Evolutionary conservation across 2,797 vertebrate genomes (phyloP), one percentile per base, ranked within the genome.

Genomic region (Melanotaenia boesemani): DNA sequence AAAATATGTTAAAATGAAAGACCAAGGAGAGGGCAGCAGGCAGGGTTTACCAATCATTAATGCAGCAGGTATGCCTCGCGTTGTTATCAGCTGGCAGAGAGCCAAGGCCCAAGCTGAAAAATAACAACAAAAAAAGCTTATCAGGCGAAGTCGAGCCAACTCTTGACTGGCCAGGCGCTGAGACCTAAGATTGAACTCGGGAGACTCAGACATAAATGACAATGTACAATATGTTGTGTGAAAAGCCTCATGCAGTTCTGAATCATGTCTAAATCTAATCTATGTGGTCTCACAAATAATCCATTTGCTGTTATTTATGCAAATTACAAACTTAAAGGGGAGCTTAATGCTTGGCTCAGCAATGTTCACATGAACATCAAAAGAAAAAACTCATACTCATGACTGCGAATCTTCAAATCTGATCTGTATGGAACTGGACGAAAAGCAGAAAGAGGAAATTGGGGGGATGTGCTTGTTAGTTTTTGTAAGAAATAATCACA

Each of bases 21-120:
- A 68, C 9, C 64, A 46, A 85, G 79, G 71, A 61, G 83, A 77
- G 81, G 60, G 77, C 77, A 84, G 84, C 63, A 82, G 90, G 77
- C 77, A 71, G 88, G 77, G 76, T 83, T 94, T 89, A 94, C 86
- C 88, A 95, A 95, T 95, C 95, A 95, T 95, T 95, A 95, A 95
- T 95, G 90, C 84, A 71, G 70, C 87, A 93, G 93, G 95, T 94
- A 95, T 94, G 94, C 91, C 91, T 89, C 76, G 24, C 32, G 71
- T 61, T 50, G 83, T 94, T 95, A 95, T 95, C 94, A 91, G 91
- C 89, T 91, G 93, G 93, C 89, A 83, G 66, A 12, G 69, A 68
- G 90, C 93, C 94, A 84, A 82, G 75, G n/a, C 63, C 83, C 79
- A 65, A 84, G 84, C 87, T 72, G 69, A 81, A 86, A 81, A 90